Base-by-base conservation (phyloP, 2,797 vertebrate species). In the Sciurus carolinensis region DNA sequence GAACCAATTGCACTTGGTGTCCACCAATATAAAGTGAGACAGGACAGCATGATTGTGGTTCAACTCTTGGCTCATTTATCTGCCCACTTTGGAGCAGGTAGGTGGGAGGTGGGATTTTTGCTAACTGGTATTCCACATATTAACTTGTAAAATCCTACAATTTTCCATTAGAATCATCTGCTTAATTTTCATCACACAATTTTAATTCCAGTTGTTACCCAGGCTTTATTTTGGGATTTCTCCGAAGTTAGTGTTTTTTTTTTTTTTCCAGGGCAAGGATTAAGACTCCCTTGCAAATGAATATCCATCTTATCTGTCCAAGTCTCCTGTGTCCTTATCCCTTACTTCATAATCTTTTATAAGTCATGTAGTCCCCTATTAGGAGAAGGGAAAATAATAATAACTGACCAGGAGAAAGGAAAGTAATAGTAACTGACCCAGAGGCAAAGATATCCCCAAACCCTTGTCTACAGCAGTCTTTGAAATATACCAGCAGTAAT, bases 141-240 rank as follows among this genome's bases (percentile, higher is more conserved):
- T 57, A 52, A 64, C 14, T 71, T 54, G 9, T 10, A 11, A 92
- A 26, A 54, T 80, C 24, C 75, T 54, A 57, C 2, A 73, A 14
- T 50, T 14, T 66, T 11, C 98, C 93, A 99, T 99, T 33, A 99
- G 99, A 54, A 99, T 99, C 6, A 90, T 99, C 73, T 99, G 99
- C 95, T 98, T 99, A 7, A 97, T 98, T 17, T 99, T 99, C 0
- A 99, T 99, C 8, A 98, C 98, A 76, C 99, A 66, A 98, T 98
- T 0, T 62, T 99, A 91, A 22, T 99, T 67, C 97, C 99, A 0
- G 98, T 99, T 96, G 97, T 99, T 0, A 96, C 98, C 0, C 99
- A 99, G 52, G 97, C 99, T 97, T 98, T 99, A 72, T 98, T 99
- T 94, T 87, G 98, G 3, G 96, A 99, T 47, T 99, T 99, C 97